Conservation (phyloP, 2,888 invertebrate genomes). For the Cantharis rustica region DNA sequence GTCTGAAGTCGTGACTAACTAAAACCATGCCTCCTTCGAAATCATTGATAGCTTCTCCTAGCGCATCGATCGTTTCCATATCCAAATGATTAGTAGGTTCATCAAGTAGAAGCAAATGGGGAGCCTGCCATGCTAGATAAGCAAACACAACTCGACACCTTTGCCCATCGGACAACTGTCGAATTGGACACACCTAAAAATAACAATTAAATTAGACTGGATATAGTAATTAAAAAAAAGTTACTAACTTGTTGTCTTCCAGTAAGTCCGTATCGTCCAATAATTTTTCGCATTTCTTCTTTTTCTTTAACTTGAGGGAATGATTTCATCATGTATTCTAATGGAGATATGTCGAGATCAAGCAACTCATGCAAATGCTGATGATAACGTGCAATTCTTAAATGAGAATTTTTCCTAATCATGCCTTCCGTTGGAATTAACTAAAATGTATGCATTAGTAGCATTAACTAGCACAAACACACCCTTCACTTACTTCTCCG, state of each 20-base stretch:
- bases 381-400: slow-evolving; percentile 96
- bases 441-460: slow-evolving; percentile 54
- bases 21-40: slow-evolving; percentile 99
- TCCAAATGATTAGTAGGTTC: slow-evolving; percentile 95
- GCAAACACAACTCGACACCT: slow-evolving; percentile 98
- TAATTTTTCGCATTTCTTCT: slow-evolving; percentile 99
- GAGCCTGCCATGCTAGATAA: slow-evolving; percentile 97
- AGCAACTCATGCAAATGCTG: slow-evolving; percentile 97
- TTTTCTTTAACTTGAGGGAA: slow-evolving; percentile 97
- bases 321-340: slow-evolving; percentile 97
- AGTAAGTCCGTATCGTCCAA: slow-evolving; percentile 96
- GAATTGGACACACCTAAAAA: slow-evolving; percentile 84
- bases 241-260: slow-evolving; percentile 86
- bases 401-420: slow-evolving; percentile 97
- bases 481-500: slow-evolving; percentile 75
- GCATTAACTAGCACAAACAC: neutral
- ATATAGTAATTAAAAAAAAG: neutral
- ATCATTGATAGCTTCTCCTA: slow-evolving; percentile 96
- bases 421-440: slow-evolving; percentile 93
- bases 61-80: slow-evolving; percentile 97
- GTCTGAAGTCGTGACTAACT: slow-evolving; percentile 99
- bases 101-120: slow-evolving; percentile 85
- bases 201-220: neutral
- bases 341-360: slow-evolving; percentile 90
- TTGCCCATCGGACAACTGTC: slow-evolving; percentile 96